Conservation (phyloP, 2,113 vertebrate species). For the Archocentrus centrarchus region DNA sequence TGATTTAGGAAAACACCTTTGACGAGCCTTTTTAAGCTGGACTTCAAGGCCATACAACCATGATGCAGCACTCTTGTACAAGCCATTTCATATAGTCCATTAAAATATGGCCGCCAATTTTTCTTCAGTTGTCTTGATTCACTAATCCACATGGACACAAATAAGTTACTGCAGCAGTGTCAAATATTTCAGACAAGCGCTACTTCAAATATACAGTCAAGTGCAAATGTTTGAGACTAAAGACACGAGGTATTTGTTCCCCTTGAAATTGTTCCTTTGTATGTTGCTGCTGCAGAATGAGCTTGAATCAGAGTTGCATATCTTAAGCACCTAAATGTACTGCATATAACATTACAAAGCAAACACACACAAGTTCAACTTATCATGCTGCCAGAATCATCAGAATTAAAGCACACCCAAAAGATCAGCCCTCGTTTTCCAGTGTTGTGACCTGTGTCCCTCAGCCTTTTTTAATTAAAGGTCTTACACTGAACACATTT, state of each 20-base stretch:
- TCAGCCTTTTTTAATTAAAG: neutral
- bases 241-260: accelerated
- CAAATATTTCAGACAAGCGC: neutral
- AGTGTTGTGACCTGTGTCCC: neutral
- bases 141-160: neutral
- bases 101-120: neutral
- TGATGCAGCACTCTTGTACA: accelerated
- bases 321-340: too few relatives aligned
- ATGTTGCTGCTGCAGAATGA: too few relatives aligned
- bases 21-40: neutral
- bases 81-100: neutral
- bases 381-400: neutral
- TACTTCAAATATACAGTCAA: neutral
- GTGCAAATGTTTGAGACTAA: neutral
- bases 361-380: neutral
- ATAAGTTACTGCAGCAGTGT: neutral
- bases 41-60: neutral
- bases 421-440: too few relatives aligned
- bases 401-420: neutral
- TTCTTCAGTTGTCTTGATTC: neutral
- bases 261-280: too few relatives aligned
- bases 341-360: neutral
- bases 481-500: accelerated
- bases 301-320: too few relatives aligned
- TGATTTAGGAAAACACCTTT: neutral